Evolutionary conservation across 1,140 invertebrate species (phyloP).

Genomic region (Drosophila mojavensis): DNA sequence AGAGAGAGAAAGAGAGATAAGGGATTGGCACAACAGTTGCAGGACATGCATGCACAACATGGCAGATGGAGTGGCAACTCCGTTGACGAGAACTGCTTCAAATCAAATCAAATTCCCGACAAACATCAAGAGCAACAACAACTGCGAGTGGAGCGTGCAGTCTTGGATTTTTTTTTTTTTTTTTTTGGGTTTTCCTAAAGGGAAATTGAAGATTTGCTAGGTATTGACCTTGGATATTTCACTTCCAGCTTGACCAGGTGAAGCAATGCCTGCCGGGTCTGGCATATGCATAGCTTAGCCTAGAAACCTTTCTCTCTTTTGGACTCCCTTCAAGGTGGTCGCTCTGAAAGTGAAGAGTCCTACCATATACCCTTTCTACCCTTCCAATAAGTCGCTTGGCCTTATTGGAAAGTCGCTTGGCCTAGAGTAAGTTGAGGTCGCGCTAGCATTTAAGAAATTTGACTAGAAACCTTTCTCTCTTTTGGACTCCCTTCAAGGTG

Average conservation of each 20-base stretch:
- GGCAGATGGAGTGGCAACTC: conserved; percentile 35
- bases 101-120: conserved; percentile 75
- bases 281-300: neutral
- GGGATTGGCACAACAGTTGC: conserved; percentile 5
- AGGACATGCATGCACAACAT: conserved; percentile 31
- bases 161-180: neutral
- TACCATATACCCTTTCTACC: too few relatives aligned
- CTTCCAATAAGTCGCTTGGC: too few relatives aligned
- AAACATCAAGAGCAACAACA: conserved; percentile 56
- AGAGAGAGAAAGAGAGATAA: conserved; percentile 18
- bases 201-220: neutral
- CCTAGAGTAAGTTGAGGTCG: too few relatives aligned
- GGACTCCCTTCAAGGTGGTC: too few relatives aligned
- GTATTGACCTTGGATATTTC: too few relatives aligned
- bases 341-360: too few relatives aligned
- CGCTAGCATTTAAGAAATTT: too few relatives aligned
- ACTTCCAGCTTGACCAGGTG: too few relatives aligned
- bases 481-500: too few relatives aligned
- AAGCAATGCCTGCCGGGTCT: too few relatives aligned
- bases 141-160: neutral
- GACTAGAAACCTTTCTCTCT: neutral
- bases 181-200: neutral
- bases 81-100: conserved; percentile 50
- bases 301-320: neutral
- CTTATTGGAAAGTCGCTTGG: too few relatives aligned